Conservation (phyloP, 2,888 invertebrate species). For the Troglohyphantes excavatus region DNA sequence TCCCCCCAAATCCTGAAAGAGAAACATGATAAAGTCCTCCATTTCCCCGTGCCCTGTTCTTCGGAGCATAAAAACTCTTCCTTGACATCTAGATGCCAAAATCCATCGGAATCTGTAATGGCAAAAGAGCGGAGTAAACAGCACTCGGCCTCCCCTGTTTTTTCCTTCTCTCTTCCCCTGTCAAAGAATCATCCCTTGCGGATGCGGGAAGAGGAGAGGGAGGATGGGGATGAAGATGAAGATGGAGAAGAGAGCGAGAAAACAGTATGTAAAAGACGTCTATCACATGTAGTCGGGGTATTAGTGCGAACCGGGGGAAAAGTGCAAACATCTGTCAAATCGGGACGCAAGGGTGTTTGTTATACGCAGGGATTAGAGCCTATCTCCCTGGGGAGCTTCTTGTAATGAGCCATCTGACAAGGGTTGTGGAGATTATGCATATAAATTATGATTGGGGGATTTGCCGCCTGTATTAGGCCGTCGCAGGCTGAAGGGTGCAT, state of each 20-base stretch:
- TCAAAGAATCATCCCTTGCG: constrained; percentile 66
- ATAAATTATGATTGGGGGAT: constrained; percentile 79
- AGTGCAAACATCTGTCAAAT: constrained; percentile 79
- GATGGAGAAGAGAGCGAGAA: constrained; percentile 44
- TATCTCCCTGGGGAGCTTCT: constrained; percentile 77
- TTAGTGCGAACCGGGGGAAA: constrained; percentile 74
- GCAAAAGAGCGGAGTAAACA: constrained; percentile 66
- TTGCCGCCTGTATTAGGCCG: constrained; percentile 77
- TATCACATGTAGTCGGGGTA: constrained; percentile 75
- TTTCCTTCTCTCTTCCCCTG: constrained; percentile 40
- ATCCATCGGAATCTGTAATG: constrained; percentile 70
- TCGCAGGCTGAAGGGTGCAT: constrained; percentile 77
- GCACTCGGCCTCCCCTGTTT: too few species aligned
- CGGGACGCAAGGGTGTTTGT: constrained; percentile 74
- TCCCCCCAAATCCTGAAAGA: background rate
- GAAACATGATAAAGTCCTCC: constrained; percentile 34
- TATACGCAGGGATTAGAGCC: constrained; percentile 77
- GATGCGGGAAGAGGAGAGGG: too few species aligned
- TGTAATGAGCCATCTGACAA: constrained; percentile 79
- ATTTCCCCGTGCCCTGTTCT: background rate
- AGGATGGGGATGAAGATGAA: constrained; percentile 71
- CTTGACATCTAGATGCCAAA: constrained; percentile 56
- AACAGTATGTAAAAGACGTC: constrained; percentile 78
- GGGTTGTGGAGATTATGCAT: constrained; percentile 78
- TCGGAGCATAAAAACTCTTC: constrained; percentile 41